Evolutionary conservation across 2,888 invertebrate genomes (phyloP).

Genomic region (Pachliopta kotzebuea): DNA sequence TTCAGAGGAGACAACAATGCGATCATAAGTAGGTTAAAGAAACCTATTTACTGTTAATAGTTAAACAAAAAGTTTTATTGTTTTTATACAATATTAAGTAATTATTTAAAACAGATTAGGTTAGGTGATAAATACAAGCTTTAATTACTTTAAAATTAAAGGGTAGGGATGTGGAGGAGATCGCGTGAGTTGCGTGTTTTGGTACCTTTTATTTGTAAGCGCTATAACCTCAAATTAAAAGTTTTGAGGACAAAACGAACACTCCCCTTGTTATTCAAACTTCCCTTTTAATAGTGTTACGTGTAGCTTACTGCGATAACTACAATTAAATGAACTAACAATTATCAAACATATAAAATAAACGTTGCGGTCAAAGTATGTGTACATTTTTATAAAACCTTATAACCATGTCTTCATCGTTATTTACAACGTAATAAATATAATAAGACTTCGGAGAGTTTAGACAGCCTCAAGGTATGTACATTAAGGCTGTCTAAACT

Average conservation of each 20-base stretch:
- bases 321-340: neutral
- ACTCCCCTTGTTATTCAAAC: slow-evolving; percentile 46
- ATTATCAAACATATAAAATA: neutral
- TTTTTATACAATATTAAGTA: neutral
- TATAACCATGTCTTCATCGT: too few relatives aligned
- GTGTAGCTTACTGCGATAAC: slow-evolving; percentile 15
- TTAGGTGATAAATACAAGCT: slow-evolving; percentile 8
- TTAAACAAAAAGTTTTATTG: too few relatives aligned
- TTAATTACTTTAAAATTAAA: slow-evolving; percentile 18
- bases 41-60: too few relatives aligned
- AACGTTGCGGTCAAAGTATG: too few relatives aligned
- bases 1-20: too few relatives aligned
- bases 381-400: too few relatives aligned
- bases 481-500: too few relatives aligned
- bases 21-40: too few relatives aligned
- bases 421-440: too few relatives aligned
- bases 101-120: neutral
- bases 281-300: slow-evolving; percentile 29
- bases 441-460: too few relatives aligned
- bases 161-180: neutral
- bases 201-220: slow-evolving; percentile 20
- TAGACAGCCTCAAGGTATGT: too few relatives aligned
- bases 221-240: slow-evolving; percentile 60
- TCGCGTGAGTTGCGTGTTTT: slow-evolving; percentile 27
- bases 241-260: slow-evolving; percentile 48